phyloP scores from a whole-genome alignment of 2,797 vertebrate genomes.

The Clarias laeviceps region DNA sequence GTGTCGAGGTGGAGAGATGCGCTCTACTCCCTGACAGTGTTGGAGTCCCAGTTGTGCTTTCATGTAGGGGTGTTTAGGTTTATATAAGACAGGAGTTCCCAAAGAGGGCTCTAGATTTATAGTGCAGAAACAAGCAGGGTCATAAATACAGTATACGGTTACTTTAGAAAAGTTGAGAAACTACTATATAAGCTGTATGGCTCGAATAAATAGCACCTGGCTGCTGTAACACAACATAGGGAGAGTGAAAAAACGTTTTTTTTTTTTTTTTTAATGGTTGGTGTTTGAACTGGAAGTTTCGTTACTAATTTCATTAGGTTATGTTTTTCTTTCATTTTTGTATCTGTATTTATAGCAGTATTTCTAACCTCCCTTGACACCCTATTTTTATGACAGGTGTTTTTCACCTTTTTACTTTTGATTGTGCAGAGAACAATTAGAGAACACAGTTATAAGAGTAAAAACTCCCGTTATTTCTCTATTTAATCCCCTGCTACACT shows the following conservation, averaged over 20 bases:
- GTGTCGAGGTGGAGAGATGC: background rate
- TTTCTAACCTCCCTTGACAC: background rate
- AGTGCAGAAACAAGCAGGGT: background rate
- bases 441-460: too few species aligned
- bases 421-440: too few species aligned
- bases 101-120: background rate
- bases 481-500: too few species aligned
- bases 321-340: background rate
- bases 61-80: background rate
- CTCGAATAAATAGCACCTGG: background rate
- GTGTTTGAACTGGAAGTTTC: background rate
- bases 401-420: too few species aligned
- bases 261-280: background rate
- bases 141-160: background rate
- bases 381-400: too few species aligned
- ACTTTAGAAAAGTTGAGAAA: background rate
- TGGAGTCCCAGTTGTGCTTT: background rate
- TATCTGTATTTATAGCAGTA: background rate
- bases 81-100: background rate
- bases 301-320: background rate
- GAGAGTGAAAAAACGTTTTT: background rate
- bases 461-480: too few species aligned
- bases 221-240: background rate
- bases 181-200: background rate
- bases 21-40: background rate